A percentile compares a stretch with the other conserved stretches of the same genome.
These are phyloP conservation scores for Musca vetustissima DNA, from an alignment of 1,140 invertebrate species.

Conservation along the genomic window DNA sequence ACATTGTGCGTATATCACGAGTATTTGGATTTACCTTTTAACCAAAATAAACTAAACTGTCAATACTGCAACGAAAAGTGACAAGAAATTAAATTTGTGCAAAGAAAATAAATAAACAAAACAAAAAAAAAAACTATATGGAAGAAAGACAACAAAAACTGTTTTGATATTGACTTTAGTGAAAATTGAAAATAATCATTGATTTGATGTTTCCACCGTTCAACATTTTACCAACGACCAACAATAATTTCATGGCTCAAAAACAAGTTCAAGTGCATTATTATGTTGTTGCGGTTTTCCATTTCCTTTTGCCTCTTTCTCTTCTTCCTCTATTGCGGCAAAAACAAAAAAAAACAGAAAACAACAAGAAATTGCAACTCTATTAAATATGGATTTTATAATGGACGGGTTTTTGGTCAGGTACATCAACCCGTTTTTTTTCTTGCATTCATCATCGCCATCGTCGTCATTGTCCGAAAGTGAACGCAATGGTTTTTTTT, in stretches of 20 bases:
- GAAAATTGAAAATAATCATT: not conserved
- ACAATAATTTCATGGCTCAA: not conserved
- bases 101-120: not conserved
- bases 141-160: not conserved
- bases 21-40: not conserved
- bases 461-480: no score
- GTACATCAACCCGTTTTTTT: no score
- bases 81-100: constrained; percentile 2
- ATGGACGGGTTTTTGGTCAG: no score
- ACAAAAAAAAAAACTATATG: not conserved
- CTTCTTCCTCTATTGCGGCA: not conserved
- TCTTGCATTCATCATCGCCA: no score
- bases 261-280: constrained; percentile 32
- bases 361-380: no score
- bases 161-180: constrained; percentile 3
- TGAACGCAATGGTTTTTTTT: no score
- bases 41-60: not conserved
- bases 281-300: not conserved
- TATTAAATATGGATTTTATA: no score
- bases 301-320: not conserved
- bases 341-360: no score
- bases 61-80: not conserved
- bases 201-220: not conserved
- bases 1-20: constrained; percentile 4
- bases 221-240: not conserved